Evolutionary conservation across 2,888 invertebrate genomes (phyloP).

Genomic region (Lycaena phlaeas): DNA sequence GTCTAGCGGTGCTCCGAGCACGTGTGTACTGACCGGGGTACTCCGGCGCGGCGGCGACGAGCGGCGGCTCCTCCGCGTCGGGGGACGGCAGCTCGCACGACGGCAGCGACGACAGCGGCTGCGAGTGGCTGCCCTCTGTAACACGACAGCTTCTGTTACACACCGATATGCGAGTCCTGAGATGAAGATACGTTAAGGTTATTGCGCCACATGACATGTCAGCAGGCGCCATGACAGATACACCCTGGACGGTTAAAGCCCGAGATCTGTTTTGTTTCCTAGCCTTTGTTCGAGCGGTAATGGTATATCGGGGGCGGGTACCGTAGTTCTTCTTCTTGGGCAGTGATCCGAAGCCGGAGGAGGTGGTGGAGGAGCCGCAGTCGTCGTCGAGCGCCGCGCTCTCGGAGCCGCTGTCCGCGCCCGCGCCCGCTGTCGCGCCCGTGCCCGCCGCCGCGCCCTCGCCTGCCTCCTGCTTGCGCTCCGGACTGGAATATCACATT

Average conservation of each 20-base stretch:
- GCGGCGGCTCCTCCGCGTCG: conserved; percentile 45
- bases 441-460: conserved; percentile 32
- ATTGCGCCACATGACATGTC: too few species aligned
- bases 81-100: conserved; percentile 51
- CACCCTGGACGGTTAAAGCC: too few species aligned
- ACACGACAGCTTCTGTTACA: too few species aligned
- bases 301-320: conserved; percentile 20
- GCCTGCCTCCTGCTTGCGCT: conserved; percentile 56
- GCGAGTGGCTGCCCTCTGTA: conserved; percentile 38
- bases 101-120: conserved; percentile 44
- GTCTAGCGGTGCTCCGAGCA: too few species aligned
- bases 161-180: too few species aligned
- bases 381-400: conserved; percentile 70
- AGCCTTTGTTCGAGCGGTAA: background rate
- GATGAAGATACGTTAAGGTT: background rate
- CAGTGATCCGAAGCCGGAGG: conserved; percentile 90
- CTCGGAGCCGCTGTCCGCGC: conserved; percentile 57
- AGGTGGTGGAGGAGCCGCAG: conserved; percentile 82
- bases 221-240: too few species aligned
- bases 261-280: too few species aligned
- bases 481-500: conserved; percentile 58
- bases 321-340: conserved; percentile 81
- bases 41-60: conserved; percentile 30
- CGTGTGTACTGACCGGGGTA: conserved; percentile 34
- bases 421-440: conserved; percentile 43